Percentiles rank a stretch among this genome's conserved stretches.
phyloP scores from a whole-genome alignment of 1,140 invertebrate species.

The Sitophilus oryzae region DNA sequence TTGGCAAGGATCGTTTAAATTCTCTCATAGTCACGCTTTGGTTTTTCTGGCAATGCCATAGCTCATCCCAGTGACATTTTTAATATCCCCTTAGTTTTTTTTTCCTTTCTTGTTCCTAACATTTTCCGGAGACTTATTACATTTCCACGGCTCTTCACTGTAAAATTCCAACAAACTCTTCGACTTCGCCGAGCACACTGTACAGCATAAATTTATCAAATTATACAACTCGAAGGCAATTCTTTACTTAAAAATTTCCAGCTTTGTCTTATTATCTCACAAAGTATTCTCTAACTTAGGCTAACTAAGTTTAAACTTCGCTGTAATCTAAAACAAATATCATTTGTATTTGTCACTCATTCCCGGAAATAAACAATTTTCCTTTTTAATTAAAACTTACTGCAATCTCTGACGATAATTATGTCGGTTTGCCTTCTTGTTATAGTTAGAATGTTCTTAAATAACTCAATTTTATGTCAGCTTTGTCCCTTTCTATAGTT shows the following conservation, averaged over 20 bases:
- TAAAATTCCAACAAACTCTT: conserved; percentile 15
- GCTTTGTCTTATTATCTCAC: conserved; percentile 12
- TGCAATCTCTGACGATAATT: too few species aligned
- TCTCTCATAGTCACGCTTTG: conserved; percentile 6
- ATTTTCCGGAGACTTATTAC: conserved; percentile 4
- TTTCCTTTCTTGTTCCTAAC: conserved; percentile 1
- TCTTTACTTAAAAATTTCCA: conserved; percentile 13
- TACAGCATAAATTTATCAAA: conserved; percentile 16
- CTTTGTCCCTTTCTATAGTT: too few species aligned
- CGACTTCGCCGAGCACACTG: conserved; percentile 3
- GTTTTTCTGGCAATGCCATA: conserved; percentile 2
- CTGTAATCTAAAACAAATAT: conserved; percentile 14
- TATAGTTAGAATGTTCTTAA: too few species aligned
- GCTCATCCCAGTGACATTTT: conserved; percentile 3
- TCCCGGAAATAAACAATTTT: conserved; percentile 12
- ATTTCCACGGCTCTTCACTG: neutral
- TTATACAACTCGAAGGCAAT: conserved; percentile 13
- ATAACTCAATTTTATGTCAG: too few species aligned
- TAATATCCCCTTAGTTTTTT: neutral
- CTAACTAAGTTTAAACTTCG: conserved; percentile 17
- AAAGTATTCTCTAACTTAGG: conserved; percentile 16
- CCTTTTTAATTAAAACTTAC: conserved; percentile 18
- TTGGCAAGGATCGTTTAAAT: neutral
- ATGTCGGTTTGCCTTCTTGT: too few species aligned
- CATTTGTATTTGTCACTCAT: conserved; percentile 14